Conservation (phyloP, 2,797 vertebrate genomes). For the Toxotes lorentzi region DNA sequence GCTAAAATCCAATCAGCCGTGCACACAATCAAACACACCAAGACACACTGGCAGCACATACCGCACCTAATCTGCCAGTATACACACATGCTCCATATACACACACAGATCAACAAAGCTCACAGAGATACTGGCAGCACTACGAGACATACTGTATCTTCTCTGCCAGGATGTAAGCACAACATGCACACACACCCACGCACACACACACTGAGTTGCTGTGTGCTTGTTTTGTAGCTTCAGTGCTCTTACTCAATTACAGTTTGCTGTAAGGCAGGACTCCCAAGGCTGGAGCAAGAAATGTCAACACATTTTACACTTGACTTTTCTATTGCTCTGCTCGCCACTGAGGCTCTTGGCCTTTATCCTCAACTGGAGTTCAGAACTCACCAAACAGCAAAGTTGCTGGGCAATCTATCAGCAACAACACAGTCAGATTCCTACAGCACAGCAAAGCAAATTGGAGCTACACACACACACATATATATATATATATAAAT, state of each 20-base stretch:
- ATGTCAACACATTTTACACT: conserved; percentile 73
- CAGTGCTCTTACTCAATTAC: conserved; percentile 69
- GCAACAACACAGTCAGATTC: neutral
- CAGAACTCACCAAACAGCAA: conserved; percentile 27
- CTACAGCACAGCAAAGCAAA: conserved; percentile 9
- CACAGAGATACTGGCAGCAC: conserved; percentile 30
- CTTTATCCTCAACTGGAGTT: conserved; percentile 57
- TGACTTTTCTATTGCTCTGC: conserved; percentile 57
- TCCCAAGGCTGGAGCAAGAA: conserved; percentile 64
- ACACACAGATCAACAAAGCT: conserved; percentile 24
- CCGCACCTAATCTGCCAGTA: conserved; percentile 33
- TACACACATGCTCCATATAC: conserved; percentile 5
- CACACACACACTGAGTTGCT: conserved; percentile 1
- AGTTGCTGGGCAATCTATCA: conserved; percentile 14
- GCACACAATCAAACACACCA: conserved; percentile 7
- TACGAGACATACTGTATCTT: conserved; percentile 8
- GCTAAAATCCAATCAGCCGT: conserved; percentile 66
- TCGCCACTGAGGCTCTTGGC: conserved; percentile 41
- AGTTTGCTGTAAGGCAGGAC: conserved; percentile 60
- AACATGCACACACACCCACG: conserved; percentile 1
- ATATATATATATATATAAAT: neutral
- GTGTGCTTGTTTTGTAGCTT: conserved; percentile 41
- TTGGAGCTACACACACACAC: neutral
- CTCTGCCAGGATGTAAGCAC: conserved; percentile 33
- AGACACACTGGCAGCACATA: conserved; percentile 23